Base-by-base conservation (phyloP, 30 jellyfish, hydroid and myxozoan genomes). In the Pelagia noctiluca region DNA sequence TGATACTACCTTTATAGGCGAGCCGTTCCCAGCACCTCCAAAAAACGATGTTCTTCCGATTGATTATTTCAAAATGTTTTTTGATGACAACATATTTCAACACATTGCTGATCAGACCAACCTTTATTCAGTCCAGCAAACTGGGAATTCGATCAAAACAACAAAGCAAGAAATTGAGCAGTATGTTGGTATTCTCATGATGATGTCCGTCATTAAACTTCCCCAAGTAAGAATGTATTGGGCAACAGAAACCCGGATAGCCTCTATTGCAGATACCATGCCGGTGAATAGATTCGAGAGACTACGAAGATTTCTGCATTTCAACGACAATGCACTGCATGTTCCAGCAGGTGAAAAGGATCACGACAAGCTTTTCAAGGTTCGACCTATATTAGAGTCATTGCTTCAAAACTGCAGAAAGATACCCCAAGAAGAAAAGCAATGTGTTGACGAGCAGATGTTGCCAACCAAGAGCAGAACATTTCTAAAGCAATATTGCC, bases 91-190 rank as follows among this genome's bases (percentile, higher is more conserved):
- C 21, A 37, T 81, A 64, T 35, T 47, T 26, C 23, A 68, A 19
- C 88, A 63, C 28, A 48, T 81, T 81, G 85, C 76, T 5, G 76
- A 81, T 13, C 91, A 81, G 28, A 35, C 91, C 12, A 81, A 81
- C 0, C 33, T 81, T 10, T 81, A 81, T 70, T 65, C 77, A 23
- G 85, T 47, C 12, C 87, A 81, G 36, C 62, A 81, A 47, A 63
- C 91, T 21, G 88, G 91, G 28, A 35, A 21, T 19, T 81, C 79
- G 22, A 18, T 64, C 11, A 32, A 67, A 23, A 37, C 76, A 52
- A 35, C 19, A 11, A 50, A 63, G 84, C 54, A 49, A 19, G 91
- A 81, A 48, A 81, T 81, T 53, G 91, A 81, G 53, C 66, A 49
- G 46, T 81, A n/a, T 75, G 25, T 81, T 81, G 91, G 76, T 7